A percentile compares a stretch with the other conserved stretches of the same genome.
Conservation (phyloP, 2,797 vertebrate species). For the Allobates femoralis region DNA sequence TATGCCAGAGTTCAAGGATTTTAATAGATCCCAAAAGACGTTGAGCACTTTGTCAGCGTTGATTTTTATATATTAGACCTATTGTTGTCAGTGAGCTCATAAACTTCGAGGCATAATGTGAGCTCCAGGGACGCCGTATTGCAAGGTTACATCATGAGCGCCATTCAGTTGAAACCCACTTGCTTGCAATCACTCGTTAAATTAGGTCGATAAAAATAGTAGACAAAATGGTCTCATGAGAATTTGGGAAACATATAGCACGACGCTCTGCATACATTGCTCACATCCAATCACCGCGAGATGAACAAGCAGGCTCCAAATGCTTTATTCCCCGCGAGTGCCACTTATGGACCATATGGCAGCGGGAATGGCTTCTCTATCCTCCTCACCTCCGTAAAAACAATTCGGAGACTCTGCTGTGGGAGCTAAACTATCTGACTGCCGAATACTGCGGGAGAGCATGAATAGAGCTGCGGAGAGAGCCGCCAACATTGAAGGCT, state of each 20-base stretch:
- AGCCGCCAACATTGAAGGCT: slow-evolving; percentile 60
- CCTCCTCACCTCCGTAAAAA: slow-evolving; percentile 18
- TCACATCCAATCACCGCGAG: slow-evolving; percentile 44
- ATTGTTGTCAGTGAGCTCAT: not conserved
- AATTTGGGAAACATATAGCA: slow-evolving; percentile 12
- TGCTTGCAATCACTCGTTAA: slow-evolving; percentile 22
- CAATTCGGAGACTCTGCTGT: slow-evolving; percentile 20
- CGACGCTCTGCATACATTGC: slow-evolving; percentile 12
- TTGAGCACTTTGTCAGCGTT: not conserved
- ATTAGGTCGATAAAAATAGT: slow-evolving; percentile 24
- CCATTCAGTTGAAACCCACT: not conserved
- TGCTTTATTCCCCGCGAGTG: slow-evolving; percentile 47
- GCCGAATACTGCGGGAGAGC: not conserved
- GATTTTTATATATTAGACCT: not conserved
- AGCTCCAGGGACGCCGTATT: not conserved
- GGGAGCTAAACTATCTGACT: slow-evolving; percentile 13
- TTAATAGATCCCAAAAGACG: not conserved
- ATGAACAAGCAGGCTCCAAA: slow-evolving; percentile 51
- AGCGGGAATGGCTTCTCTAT: slow-evolving; percentile 46
- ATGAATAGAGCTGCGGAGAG: not conserved
- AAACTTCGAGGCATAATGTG: not conserved
- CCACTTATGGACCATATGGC: slow-evolving; percentile 53
- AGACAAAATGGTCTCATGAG: slow-evolving; percentile 1
- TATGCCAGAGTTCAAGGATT: not conserved
- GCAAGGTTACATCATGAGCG: not conserved